phyloP scores from a whole-genome alignment of 2,797 vertebrate genomes.

The Lophius americanus region DNA sequence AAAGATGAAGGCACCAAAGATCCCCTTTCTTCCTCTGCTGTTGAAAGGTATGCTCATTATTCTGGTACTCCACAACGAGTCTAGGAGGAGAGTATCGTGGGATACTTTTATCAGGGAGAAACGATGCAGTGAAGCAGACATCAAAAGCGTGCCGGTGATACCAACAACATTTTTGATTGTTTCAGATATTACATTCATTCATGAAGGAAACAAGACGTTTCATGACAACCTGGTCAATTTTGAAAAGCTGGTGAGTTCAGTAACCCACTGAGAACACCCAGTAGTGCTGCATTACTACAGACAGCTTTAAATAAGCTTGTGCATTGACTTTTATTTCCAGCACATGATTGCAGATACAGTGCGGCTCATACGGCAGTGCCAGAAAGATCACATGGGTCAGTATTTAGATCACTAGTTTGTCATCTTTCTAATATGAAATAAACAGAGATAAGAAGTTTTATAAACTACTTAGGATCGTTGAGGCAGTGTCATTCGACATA shows the following conservation, averaged over 20 bases:
- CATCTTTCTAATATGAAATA: background rate
- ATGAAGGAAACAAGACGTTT: constrained; percentile 99
- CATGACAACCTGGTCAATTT: constrained; percentile 97
- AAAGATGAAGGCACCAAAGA: constrained; percentile 98
- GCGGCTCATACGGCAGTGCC: constrained; percentile 91
- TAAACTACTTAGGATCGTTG: background rate
- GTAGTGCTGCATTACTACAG: background rate
- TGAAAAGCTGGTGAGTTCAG: constrained; percentile 93
- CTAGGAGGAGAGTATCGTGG: background rate
- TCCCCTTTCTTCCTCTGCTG: constrained; percentile 96
- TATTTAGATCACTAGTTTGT: constrained; percentile 16
- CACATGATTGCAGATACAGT: constrained; percentile 98
- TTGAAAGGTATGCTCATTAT: constrained; percentile 88
- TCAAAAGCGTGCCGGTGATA: background rate
- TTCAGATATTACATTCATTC: constrained; percentile 95
- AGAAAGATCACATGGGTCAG: constrained; percentile 91
- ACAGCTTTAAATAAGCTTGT: constrained; percentile 22
- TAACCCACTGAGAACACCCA: background rate
- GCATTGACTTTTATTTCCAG: constrained; percentile 68
- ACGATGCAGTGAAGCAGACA: background rate
- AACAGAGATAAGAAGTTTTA: background rate
- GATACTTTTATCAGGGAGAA: background rate
- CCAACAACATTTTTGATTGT: constrained; percentile 4
- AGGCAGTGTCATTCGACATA: background rate
- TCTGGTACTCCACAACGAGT: constrained; percentile 32